Evolutionary conservation across 2,888 invertebrate genomes (phyloP), one percentile per base, ranked within the genome.

Genomic region (Drosophila villosipedis): DNA sequence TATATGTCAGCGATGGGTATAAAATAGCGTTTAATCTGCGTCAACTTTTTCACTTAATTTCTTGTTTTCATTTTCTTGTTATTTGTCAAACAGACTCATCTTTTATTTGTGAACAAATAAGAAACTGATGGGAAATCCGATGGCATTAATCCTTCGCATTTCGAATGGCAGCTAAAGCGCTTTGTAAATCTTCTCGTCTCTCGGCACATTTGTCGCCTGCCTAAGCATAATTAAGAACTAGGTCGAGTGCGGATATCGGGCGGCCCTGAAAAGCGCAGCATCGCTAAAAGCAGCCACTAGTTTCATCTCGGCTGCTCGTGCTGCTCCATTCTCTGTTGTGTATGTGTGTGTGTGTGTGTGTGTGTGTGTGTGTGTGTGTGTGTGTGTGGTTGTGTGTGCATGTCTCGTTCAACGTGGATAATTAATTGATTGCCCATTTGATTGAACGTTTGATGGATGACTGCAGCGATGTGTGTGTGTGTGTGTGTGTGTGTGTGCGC

Each of bases 401-500:
- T 68, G 61, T 71, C 65, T 70, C 71, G 58, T 53, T 57, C 28
- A 33, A 64, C 60, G 59, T 74, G 78, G 75, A 80, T 78, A 86
- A 89, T 87, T 84, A 89, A 87, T 89, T 87, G 84, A 84, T 89
- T 87, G 79, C 61, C 79, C 73, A 70, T 89, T 86, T 83, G 88
- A 86, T 80, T 77, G 82, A 88, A 76, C 80, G 83, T 82, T 85
- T 88, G 83, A 82, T 81, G 68, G 79, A 85, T 85, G 80, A 74
- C 66, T 70, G 71, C 31, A 53, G 33, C 30, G 25, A 16, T 39
- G 50, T 60, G 52, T 63, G 50, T 49, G 47, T 39, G 49, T 47
- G 55, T 31, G n/a, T n/a, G n/a, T n/a, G n/a, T 37, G 43, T 47
- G 55, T 31, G 33, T 60, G 43, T 64, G 39, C 43, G 22, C 12